phyloP scores from a whole-genome alignment of 2,113 vertebrate species.

The Pterocles burchelli region DNA sequence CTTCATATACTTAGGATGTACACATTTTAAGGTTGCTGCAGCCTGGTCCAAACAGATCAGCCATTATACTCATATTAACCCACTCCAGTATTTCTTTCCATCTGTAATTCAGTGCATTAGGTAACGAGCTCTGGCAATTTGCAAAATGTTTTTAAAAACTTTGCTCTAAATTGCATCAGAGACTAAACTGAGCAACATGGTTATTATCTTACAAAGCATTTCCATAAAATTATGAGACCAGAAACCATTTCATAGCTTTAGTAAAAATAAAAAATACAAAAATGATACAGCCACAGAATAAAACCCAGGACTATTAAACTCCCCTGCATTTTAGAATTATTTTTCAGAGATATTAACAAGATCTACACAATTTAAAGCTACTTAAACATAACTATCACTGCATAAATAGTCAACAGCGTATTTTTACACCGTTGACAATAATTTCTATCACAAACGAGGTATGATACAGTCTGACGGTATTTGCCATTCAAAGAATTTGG shows the following conservation, averaged over 20 bases:
- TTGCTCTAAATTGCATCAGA: conserved; percentile 44
- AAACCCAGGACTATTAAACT: conserved; percentile 13
- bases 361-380: conserved; percentile 4
- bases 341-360: conserved; percentile 8
- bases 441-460: not conserved
- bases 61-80: not conserved
- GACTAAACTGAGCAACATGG: not conserved
- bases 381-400: not conserved
- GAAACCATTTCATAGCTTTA: not conserved
- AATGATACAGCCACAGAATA: conserved; percentile 6
- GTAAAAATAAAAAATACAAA: conserved; percentile 17
- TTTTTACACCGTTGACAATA: not conserved
- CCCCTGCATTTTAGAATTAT: not conserved
- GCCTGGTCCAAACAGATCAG: not conserved
- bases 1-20: not conserved
- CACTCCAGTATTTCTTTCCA: not conserved
- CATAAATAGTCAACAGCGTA: not conserved
- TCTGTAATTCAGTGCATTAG: conserved; percentile 32
- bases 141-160: conserved; percentile 30
- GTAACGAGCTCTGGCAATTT: conserved; percentile 44
- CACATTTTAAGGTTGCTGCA: not conserved
- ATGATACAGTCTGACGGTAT: not conserved
- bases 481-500: not conserved
- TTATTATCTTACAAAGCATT: conserved; percentile 41
- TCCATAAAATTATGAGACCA: conserved; percentile 40